phyloP scores from a whole-genome alignment of 2,113 vertebrate genomes.

The Myiozetetes cayanensis region DNA sequence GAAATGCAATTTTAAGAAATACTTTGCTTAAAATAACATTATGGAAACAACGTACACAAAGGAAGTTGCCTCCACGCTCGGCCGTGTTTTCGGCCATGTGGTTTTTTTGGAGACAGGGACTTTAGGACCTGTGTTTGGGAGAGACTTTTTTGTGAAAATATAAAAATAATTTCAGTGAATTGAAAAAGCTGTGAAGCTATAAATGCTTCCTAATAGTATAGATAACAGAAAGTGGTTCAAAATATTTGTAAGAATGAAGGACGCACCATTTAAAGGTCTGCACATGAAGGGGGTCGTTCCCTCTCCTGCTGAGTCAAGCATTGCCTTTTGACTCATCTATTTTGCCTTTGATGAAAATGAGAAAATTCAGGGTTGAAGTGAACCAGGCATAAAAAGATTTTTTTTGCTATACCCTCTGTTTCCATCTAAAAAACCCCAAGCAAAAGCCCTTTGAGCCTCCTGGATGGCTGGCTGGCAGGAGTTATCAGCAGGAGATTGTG shows the following conservation, averaged over 20 bases:
- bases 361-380: not conserved
- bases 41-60: not conserved
- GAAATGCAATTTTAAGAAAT: conserved; percentile 29
- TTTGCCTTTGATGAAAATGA: not conserved
- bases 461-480: not conserved
- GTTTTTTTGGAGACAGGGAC: not conserved
- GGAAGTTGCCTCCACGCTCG: not conserved
- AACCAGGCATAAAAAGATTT: not conserved
- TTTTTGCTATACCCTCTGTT: not conserved
- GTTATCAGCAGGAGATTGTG: not conserved
- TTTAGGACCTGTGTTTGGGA: not conserved
- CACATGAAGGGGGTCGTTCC: not conserved
- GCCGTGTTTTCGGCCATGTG: accelerated
- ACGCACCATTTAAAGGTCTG: not conserved
- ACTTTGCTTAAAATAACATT: not conserved
- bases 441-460: not conserved
- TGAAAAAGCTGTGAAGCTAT: not conserved
- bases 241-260: not conserved
- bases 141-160: not conserved
- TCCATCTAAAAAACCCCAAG: not conserved
- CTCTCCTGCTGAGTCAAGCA: not conserved
- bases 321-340: not conserved
- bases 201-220: not conserved
- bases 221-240: not conserved
- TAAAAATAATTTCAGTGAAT: not conserved